phyloP scores from a whole-genome alignment of 2,888 invertebrate species.

The Hydrotaea diabolus region DNA sequence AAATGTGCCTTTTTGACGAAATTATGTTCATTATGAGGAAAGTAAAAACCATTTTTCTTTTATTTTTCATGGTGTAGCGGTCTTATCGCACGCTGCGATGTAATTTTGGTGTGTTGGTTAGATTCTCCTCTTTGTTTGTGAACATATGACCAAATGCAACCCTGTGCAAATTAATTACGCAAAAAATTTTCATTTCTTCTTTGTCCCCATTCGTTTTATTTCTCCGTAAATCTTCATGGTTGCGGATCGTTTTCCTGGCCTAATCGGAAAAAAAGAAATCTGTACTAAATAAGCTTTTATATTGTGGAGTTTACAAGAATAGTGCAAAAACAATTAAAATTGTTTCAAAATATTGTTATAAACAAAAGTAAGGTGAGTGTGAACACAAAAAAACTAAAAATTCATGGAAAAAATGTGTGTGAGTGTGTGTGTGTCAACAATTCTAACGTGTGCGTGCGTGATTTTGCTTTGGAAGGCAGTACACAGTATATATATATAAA shows the following conservation, averaged over 20 bases:
- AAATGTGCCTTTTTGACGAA: too few species aligned
- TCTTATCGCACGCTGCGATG: too few species aligned
- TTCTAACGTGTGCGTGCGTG: slow-evolving; percentile 19
- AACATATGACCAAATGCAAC: slow-evolving; percentile 36
- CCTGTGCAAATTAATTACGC: slow-evolving; percentile 55
- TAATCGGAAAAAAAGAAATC: slow-evolving; percentile 2
- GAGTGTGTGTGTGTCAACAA: slow-evolving; percentile 44
- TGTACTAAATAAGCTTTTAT: neutral
- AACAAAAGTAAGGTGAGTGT: slow-evolving; percentile 66
- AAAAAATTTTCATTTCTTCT: slow-evolving; percentile 16
- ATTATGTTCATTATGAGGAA: too few species aligned
- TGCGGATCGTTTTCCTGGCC: slow-evolving; percentile 38
- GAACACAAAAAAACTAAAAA: slow-evolving; percentile 26
- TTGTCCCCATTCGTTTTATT: slow-evolving; percentile 53
- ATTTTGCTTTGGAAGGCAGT: neutral
- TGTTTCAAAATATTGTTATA: slow-evolving; percentile 53
- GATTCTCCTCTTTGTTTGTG: too few species aligned
- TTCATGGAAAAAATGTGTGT: too few species aligned
- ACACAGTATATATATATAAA: too few species aligned
- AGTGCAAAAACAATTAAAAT: neutral
- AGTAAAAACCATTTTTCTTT: too few species aligned
- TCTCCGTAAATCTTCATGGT: slow-evolving; percentile 53
- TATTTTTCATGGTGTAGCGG: too few species aligned
- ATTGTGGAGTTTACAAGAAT: neutral
- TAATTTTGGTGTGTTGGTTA: too few species aligned